Evolutionary conservation across 1,140 invertebrate genomes (phyloP), one percentile per base, ranked within the genome.

Genomic region (Mercenaria mercenaria): DNA sequence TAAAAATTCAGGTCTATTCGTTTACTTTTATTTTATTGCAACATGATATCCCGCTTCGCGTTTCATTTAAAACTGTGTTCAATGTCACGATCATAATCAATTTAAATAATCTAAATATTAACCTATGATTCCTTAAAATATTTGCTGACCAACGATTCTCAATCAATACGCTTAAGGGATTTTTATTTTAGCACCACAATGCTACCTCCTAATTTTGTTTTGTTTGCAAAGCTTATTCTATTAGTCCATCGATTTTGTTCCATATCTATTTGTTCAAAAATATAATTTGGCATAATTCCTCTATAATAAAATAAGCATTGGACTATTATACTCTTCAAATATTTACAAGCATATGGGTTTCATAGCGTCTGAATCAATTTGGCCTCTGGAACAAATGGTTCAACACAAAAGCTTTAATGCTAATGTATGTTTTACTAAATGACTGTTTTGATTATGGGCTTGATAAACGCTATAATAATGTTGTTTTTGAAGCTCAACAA

Each of bases 211-310:
- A 74, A 74, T 52, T 56, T 50, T 64, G 43, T 64, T 84, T 85
- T 85, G 83, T 85, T 85, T 85, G n/a, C 39, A 37, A 52, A 56
- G 81, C 83, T 85, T 85, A 85, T 85, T 85, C 83, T 85, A 76
- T 85, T 76, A 74, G 41, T 29, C 26, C 34, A 37, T 74, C 47
- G 39, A 85, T 74, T 74, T 43, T 72, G 41, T 20, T 41, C 47
- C 23, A 74, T 34, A 85, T 72, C 83, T 74, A 52, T 85, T 85
- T 85, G 76, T 85, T 74, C 69, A 85, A 74, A 85, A 85, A 32
- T 85, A 85, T 74, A 85, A 85, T 85, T 85, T 41, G 52, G 83
- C 83, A 85, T 85, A 85, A 85, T 85, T 85, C 29, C 67, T 0
- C 34, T 11, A n/a, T 85, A 74, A 74, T 74, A 85, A 85, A 85